Percentiles rank a stretch among this genome's conserved stretches.
phyloP scores from a whole-genome alignment of 1,140 invertebrate species.

The Heliconius himera region DNA sequence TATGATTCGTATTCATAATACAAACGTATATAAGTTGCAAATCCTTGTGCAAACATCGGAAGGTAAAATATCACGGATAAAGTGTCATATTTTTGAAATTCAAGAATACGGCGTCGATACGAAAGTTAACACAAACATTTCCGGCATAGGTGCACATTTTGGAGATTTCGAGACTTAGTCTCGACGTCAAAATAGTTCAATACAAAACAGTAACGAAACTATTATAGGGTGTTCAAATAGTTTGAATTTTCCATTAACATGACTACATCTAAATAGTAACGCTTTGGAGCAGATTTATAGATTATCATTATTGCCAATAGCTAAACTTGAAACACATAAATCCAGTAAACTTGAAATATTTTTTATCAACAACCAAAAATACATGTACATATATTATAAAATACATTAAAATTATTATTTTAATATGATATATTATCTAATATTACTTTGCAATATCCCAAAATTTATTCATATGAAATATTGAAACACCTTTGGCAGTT shows the following conservation, averaged over 20 bases:
- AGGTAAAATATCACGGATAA: conserved; percentile 20
- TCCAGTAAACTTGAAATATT: too few relatives aligned
- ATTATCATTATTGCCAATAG: not conserved
- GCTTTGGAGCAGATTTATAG: not conserved
- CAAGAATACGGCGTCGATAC: conserved; percentile 56
- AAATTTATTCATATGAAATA: conserved; percentile 5
- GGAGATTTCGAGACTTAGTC: conserved; percentile 66
- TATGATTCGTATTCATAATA: not conserved
- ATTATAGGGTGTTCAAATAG: conserved; percentile 10
- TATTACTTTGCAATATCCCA: not conserved
- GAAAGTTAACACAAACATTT: conserved; percentile 65
- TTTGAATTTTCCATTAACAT: not conserved
- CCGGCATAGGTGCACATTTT: conserved; percentile 68
- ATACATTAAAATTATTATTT: too few relatives aligned
- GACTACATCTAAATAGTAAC: not conserved
- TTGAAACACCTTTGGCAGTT: conserved; percentile 32
- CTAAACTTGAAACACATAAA: too few relatives aligned
- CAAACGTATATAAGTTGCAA: conserved; percentile 6
- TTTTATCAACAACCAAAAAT: too few relatives aligned
- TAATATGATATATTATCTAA: not conserved
- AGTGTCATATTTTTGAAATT: conserved; percentile 44
- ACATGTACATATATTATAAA: too few relatives aligned
- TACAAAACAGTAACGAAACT: conserved; percentile 34
- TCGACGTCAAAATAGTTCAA: conserved; percentile 59
- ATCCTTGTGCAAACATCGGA: conserved; percentile 7